Base-by-base conservation (phyloP, 2,113 vertebrate species). In the Caranx melampygus region DNA sequence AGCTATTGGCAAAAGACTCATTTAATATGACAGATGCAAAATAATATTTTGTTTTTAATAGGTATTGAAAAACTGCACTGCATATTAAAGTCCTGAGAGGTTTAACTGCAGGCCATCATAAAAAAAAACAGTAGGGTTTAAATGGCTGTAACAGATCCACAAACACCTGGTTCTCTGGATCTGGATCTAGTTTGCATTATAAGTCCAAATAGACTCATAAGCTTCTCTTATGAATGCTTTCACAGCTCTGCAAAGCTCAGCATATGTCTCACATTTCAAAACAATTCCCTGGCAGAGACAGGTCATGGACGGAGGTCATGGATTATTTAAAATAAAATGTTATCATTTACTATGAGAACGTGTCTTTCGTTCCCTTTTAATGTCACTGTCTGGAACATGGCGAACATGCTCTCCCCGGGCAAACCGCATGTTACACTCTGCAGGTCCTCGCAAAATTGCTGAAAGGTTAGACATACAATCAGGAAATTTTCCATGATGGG, bases 391-490 rank as follows among this genome's bases (percentile, higher is more conserved):
- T 79, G 76, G 58, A 35, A 66, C 75, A 81, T 34, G 54, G 40
- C 44, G 58, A 72, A 62, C 61, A 68, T 58, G 66, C 76, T 74
- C 73, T 86, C 61, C 71, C 7, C 63, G 33, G 37, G 31, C 69
- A 70, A 76, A 57, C 85, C 57, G 57, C 71, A 78, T 78, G 88
- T 91, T 78, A 74, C 33, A 62, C 85, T 35, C 86, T 68, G 71
- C 79, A 49, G 79, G 83, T 61, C 37, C 62, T 79, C 72, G 37
- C 55, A 82, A 77, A 86, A 79, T 79, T 88, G 83, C 84, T 91
- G 82, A 92, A 92, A 95, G 91, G 89, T 93, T 89, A 88, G 82
- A 91, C 82, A 87, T 89, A 91, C 87, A 92, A 92, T 91, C 91
- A 91, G 91, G 85, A 93, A 90, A 91, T 88, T 85, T 77, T 87